Base-by-base conservation (phyloP, 1,140 invertebrate genomes). In the Cardiocondyla obscurior region DNA sequence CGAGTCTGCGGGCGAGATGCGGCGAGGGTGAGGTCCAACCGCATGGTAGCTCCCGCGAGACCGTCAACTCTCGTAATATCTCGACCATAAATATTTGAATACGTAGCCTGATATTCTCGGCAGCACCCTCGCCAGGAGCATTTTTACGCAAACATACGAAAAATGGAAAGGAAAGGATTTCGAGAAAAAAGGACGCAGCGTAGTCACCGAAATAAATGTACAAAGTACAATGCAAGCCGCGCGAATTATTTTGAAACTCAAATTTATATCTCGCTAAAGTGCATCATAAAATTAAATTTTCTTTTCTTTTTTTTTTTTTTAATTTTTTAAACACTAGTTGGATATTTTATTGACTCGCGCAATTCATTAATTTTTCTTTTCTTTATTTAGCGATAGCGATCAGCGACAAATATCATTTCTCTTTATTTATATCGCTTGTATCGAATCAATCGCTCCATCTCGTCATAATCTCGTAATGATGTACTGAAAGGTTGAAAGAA, bases 1-100 rank as follows among this genome's bases (percentile, higher is more conserved):
- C 81, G 85, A 51, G 72, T 77, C 85, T 84, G 73, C 88, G 89
- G 89, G 88, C 90, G 88, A n/a, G n/a, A 91, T 87, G 77, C 81
- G 33, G 16, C 55, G 85, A 88, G 81, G 85, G 86, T 84, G 39
- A 72, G 42, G 53, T 22, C 33, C 14, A 55, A 77, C 79, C 74
- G 42, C 82, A 55, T 65, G 60, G 72, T 25, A 19, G 33, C 30
- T 87, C 89, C 87, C 87, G 36, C 46, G 84, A 64, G 86, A 88
- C 76, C 76, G 46, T 51, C 53, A 49, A 30, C 70, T 60, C 87
- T 67, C 33, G 69, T 86, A 86, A 88, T 87, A 89, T 90, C 86
- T 89, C 86, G 57, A 73, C 65, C 57, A 88, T 86, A 84, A 86
- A 90, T 87, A 85, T 88, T 88, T 87, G 76, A 87, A 87, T 81